Conservation (phyloP, 2,888 invertebrate genomes). For the Bellardia bayeri region DNA sequence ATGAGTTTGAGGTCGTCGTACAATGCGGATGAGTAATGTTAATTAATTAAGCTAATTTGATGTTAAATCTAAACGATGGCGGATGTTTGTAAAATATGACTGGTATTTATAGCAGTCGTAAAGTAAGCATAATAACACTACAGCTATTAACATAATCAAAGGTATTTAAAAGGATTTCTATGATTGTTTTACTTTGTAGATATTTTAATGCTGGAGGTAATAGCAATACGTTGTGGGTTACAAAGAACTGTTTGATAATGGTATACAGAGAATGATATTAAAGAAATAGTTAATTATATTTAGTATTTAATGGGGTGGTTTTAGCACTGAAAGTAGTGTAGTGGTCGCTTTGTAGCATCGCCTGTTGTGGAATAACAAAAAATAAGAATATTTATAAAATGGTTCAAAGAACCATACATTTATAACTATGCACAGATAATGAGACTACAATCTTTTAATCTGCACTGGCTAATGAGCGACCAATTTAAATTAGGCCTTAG, state of each 20-base stretch:
- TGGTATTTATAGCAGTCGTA: not conserved
- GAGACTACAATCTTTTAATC: too few species aligned
- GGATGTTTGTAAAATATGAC: not conserved
- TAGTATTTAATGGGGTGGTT: not conserved
- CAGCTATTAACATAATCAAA: not conserved
- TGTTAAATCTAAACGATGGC: not conserved
- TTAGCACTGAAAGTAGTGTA: not conserved
- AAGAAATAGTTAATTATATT: not conserved
- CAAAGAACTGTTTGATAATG: not conserved
- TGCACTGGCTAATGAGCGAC: too few species aligned
- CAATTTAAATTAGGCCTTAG: too few species aligned
- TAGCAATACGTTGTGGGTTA: not conserved
- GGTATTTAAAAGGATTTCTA: not conserved
- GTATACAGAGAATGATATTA: not conserved
- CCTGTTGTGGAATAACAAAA: too few species aligned
- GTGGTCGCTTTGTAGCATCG: not conserved
- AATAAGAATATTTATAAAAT: too few species aligned
- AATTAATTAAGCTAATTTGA: constrained; percentile 61
- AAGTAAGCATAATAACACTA: not conserved
- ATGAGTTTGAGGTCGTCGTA: constrained; percentile 5
- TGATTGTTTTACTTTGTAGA: not conserved
- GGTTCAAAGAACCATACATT: too few species aligned
- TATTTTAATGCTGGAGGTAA: not conserved
- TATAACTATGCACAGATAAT: too few species aligned
- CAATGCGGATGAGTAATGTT: constrained; percentile 28